Evolutionary conservation across 2,797 vertebrate genomes (phyloP).

Genomic region (Amblyraja radiata): DNA sequence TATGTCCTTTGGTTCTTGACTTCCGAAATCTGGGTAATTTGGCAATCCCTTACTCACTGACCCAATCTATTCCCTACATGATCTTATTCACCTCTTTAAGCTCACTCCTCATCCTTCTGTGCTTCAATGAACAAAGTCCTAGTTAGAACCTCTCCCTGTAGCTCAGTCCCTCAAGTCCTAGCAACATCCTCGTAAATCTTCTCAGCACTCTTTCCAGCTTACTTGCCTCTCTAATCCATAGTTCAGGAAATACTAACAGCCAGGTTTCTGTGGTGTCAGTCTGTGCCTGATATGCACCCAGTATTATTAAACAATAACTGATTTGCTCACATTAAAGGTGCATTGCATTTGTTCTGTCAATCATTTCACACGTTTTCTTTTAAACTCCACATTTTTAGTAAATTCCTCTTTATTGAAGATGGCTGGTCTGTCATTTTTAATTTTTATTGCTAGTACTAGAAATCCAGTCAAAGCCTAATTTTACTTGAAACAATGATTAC

Average conservation of each 20-base stretch:
- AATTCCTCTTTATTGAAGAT: conserved; percentile 43
- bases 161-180: no score
- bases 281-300: background rate
- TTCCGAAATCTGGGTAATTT: no score
- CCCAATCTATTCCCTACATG: no score
- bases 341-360: conserved; percentile 15
- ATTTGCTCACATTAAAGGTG: background rate
- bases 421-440: conserved; percentile 65
- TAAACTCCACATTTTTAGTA: background rate
- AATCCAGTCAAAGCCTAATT: conserved; percentile 59
- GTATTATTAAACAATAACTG: background rate
- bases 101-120: no score
- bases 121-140: no score
- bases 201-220: no score
- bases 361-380: conserved; percentile 14
- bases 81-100: no score
- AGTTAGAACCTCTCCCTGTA: no score
- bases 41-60: no score
- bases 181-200: no score
- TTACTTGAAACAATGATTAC: conserved; percentile 55
- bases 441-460: conserved; percentile 52
- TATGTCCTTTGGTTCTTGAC: no score
- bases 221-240: background rate
- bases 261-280: background rate
- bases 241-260: background rate